Conservation (phyloP, 2,888 invertebrate genomes). For the Silvanus unidentatus region DNA sequence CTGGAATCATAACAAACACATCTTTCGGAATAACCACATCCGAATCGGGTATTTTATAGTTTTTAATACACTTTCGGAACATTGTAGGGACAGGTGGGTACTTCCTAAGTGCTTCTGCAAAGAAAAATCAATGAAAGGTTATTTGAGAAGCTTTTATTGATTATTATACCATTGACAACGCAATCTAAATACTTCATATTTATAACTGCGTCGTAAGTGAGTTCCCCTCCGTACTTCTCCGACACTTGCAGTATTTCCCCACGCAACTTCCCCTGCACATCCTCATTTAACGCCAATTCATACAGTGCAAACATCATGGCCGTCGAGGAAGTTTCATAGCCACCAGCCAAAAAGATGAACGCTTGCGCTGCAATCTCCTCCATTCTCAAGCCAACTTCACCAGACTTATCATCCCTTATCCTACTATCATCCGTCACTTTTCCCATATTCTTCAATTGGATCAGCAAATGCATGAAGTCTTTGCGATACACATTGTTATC, state of each 20-base stretch:
- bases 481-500: conserved; percentile 46
- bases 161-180: conserved; percentile 27
- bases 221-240: conserved; percentile 18
- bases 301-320: conserved; percentile 26
- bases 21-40: no score
- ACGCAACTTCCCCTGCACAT: conserved; percentile 25
- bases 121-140: no score
- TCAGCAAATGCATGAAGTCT: conserved; percentile 52
- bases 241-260: conserved; percentile 22
- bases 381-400: conserved; percentile 11
- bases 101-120: no score
- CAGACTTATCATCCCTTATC: conserved; percentile 5
- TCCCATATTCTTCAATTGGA: conserved; percentile 43
- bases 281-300: conserved; percentile 24
- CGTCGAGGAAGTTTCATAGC: conserved; percentile 29
- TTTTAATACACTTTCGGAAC: no score
- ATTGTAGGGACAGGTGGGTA: no score
- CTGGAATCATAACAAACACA: no score
- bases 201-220: conserved; percentile 25
- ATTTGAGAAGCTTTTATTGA: no score
- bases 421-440: no score
- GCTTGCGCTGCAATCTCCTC: conserved; percentile 21
- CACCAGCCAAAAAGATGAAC: conserved; percentile 26
- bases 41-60: no score
- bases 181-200: conserved; percentile 28